A percentile compares a stretch with the other conserved stretches of the same genome.
Conservation (phyloP, 2,113 vertebrate species). For the Mustelus asterias region DNA sequence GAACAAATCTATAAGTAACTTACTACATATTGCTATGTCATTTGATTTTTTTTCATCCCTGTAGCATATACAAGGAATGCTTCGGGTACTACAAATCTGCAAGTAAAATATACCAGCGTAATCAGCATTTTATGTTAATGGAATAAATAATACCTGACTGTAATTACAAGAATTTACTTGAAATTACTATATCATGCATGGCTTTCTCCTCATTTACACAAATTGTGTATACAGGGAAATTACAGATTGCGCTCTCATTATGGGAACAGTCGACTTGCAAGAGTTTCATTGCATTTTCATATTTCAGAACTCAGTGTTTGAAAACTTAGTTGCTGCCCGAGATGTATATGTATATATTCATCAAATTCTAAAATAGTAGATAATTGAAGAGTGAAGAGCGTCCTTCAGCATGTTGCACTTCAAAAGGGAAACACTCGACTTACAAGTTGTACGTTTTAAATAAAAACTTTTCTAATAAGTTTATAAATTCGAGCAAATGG, state of each 20-base stretch:
- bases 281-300: conserved; percentile 3
- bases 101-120: neutral
- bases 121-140: neutral
- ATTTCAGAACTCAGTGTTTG: neutral
- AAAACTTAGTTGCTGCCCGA: neutral
- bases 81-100: neutral
- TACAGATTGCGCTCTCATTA: neutral
- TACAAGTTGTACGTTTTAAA: neutral
- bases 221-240: neutral
- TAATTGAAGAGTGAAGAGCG: neutral
- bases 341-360: no score
- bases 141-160: neutral
- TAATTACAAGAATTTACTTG: neutral
- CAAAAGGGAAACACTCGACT: neutral
- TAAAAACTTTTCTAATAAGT: conserved; percentile 14
- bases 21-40: neutral
- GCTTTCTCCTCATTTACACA: conserved; percentile 10
- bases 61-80: neutral
- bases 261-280: neutral
- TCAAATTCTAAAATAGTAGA: neutral
- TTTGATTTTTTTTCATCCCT: neutral
- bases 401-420: neutral
- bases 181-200: neutral
- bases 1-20: neutral
- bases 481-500: neutral